Base-by-base conservation (phyloP, 1,140 invertebrate species). In the Dufourea novaeangliae region DNA sequence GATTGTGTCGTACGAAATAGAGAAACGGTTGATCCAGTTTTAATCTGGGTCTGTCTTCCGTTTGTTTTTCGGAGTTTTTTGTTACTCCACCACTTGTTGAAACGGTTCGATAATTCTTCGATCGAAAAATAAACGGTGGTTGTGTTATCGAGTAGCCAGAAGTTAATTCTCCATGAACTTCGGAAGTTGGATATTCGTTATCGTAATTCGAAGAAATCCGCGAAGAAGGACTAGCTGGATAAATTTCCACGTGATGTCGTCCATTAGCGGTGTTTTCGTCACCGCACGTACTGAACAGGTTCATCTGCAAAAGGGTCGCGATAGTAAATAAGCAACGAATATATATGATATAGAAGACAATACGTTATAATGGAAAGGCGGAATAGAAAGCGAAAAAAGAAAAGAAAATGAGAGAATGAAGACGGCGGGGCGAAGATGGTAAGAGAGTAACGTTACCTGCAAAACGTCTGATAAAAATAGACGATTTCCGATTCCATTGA, bases 1-100 rank as follows among this genome's bases (percentile, higher is more conserved):
- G 97, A 90, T 97, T 97, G 88, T 97, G 97, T 86, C 97, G 93
- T 17, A 97, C 96, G 79, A 97, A 96, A 88, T 96, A 97, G 6
- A 97, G 92, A 93, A 97, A 97, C 1, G 97, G 97, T 86, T 96
- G 94, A 79, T 97, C 96, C 85, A 97, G 95, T 84, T 96, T 95
- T 78, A 97, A 93, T 86, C 96, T 93, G 2, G 95, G 95, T 32
- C 94, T 94, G 56, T 96, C 94, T 0, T 95, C 62, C 1, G 79
- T 6, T 50, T 50, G 64, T 22, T 81, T 74, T 80, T 83, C 46
- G 63, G 85, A 84, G 64, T 14, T 68, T 27, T 20, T 52, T 14
- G 4, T 74, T 22, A 10, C 77, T 44, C 27, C 67, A 50, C 34
- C 67, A 50, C 34, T 71, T 20, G 17, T 74, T 37, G 56, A 50